phyloP scores from a whole-genome alignment of 2,113 vertebrate genomes.

The Bungarus multicinctus region DNA sequence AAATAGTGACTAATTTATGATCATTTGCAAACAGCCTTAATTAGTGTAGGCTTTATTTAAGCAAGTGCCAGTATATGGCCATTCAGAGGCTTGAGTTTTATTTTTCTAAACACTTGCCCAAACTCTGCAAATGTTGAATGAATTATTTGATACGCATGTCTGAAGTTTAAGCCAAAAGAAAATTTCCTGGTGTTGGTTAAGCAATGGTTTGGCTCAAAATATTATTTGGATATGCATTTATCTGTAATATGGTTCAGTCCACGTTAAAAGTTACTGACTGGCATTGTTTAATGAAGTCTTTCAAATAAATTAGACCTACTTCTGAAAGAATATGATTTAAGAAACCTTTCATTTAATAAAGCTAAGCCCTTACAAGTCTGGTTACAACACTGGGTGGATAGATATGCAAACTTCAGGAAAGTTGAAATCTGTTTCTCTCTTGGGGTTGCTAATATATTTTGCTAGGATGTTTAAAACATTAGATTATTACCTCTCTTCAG shows the following conservation, averaged over 20 bases:
- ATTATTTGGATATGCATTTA: not conserved
- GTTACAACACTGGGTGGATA: not conserved
- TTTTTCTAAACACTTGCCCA: not conserved
- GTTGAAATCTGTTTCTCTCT: not conserved
- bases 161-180: constrained; percentile 6
- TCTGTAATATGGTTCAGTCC: not conserved
- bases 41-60: constrained; percentile 17
- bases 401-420: not conserved
- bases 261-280: constrained; percentile 9
- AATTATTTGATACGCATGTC: constrained; percentile 1
- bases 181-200: not conserved
- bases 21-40: constrained; percentile 17
- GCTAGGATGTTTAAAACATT: not conserved
- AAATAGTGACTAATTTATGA: constrained; percentile 9
- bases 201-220: not conserved
- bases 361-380: not conserved
- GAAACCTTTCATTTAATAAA: not conserved
- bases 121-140: constrained; percentile 13
- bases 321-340: constrained; percentile 1
- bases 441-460: not conserved
- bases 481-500: not conserved
- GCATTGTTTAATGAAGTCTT: not conserved
- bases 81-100: not conserved
- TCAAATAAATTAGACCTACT: constrained; percentile 1
- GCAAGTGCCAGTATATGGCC: constrained; percentile 15